These are phyloP conservation scores for Oreocharis arfaki DNA, from an alignment of 2,113 vertebrate species.

Conservation along the genomic window DNA sequence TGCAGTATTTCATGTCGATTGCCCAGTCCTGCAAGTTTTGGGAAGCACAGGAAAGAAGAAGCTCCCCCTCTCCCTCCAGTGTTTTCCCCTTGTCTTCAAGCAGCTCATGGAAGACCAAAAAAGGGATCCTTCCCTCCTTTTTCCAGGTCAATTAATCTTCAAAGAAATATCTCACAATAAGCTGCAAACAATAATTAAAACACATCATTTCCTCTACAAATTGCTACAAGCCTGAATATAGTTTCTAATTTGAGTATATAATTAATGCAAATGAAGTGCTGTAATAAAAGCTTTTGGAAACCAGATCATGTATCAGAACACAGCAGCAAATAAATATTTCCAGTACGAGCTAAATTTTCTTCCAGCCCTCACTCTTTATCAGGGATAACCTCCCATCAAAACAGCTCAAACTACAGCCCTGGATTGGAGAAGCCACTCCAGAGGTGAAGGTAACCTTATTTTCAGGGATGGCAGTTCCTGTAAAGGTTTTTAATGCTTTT, in stretches of 20 bases:
- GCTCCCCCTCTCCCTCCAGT: background rate
- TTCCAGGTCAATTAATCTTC: background rate
- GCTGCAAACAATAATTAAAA: background rate
- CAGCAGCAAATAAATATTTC: background rate
- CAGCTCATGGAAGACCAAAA: background rate
- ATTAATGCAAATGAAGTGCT: background rate
- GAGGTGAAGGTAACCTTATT: background rate
- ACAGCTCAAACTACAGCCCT: background rate
- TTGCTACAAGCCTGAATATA: background rate
- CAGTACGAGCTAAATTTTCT: background rate
- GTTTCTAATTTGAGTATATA: background rate
- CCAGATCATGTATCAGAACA: background rate
- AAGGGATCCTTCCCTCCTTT: background rate
- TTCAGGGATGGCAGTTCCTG: background rate
- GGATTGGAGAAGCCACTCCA: background rate
- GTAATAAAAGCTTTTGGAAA: background rate
- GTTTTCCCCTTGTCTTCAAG: background rate
- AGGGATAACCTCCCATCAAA: background rate
- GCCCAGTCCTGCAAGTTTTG: background rate
- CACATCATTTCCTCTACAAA: background rate
- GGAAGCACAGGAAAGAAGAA: background rate
- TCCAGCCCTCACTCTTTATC: background rate
- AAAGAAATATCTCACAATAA: background rate
- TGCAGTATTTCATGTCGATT: rapidly evolving
- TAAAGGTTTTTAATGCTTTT: background rate